Evolutionary conservation across 1,140 invertebrate genomes (phyloP), one percentile per base, ranked within the genome.

Genomic region (Sitophilus oryzae): DNA sequence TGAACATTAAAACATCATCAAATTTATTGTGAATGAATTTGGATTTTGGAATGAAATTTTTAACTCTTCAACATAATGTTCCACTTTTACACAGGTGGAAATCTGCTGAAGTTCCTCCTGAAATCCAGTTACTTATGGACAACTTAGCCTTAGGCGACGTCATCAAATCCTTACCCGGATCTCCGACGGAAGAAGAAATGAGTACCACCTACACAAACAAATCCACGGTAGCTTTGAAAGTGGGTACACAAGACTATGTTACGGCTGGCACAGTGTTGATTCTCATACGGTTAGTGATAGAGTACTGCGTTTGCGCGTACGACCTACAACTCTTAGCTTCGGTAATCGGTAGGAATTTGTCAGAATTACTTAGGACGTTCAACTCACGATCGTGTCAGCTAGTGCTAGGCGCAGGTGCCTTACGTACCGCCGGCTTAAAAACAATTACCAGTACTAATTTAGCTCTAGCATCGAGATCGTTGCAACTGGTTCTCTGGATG

Each of bases 401-500:
- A 49, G 91, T 99, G 19, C 76, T 98, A 18, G 94, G 94, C 42
- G 96, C 94, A 22, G 94, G 93, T 22, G 95, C 96, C 1, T 82
- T 98, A 66, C 86, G 93, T 67, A 85, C 93, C 55, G 92, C 93
- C 14, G 94, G 95, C 0, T 75, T 98, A 35, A 98, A 96, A 76
- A 96, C 92, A 37, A 99, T 99, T 42, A 95, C 93, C 0, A 94
- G 89, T 56, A 91, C 88, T 35, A 97, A 96, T 77, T 76, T 98
- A 55, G 94, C 92, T 6, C 74, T 98, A 54, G 90, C 93, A 0
- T 91, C 90, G 6, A 79, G 96, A 57, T 94, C 88, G 74, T 70
- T 95, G 68, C 84, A 89, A 66, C 74, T 89, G 14, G 79, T 96
- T 30, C 68, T 89, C 9, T 90, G 86, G 83, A 72, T 88, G 43